Base-by-base conservation (phyloP, 1,140 invertebrate genomes). In the Fopius arisanus region DNA sequence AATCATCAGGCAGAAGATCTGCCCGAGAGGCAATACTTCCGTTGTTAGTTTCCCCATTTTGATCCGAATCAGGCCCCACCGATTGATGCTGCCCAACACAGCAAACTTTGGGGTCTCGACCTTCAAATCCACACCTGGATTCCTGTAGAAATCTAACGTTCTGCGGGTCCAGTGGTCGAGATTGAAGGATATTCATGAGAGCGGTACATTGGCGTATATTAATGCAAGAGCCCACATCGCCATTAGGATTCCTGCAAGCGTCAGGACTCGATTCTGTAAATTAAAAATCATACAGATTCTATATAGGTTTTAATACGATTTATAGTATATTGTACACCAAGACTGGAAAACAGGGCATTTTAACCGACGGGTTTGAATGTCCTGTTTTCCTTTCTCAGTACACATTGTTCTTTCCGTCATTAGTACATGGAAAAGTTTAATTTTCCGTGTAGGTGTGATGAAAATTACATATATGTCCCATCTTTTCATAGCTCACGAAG, bases 81-180 rank as follows among this genome's bases (percentile, higher is more conserved):
- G n/a, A 70, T 62, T 37, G 51, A 59, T 73, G 14, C 29, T 29
- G 19, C 7, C 5, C 9, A 23, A 83, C 75, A 70, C 88, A 89
- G 74, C 89, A 89, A 0, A 89, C 84, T 67, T 77, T 78, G 0
- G 87, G 85, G 63, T 84, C 70, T 2, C 16, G 62, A 0, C 81
- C 81, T 3, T 85, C 77, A 41, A 84, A 88, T 21, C 88, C 87
- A 69, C 89, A 89, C 3, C 84, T 83, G 1, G 88, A 87, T 4
- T 80, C 62, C 33, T 80, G 75, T 4, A 90, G 67, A 62, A 82
- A 86, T 9, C 77, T 21, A 7, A 85, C 41, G 9, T 75, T 76
- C 14, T 82, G 73, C 4, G 70, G 23, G 31, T 14, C 3, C 29
- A 76, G 21, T 0, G 78, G 43, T 26, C 43, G 48, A 1, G 43